Evolutionary conservation across 2,888 invertebrate genomes (phyloP), one percentile per base, ranked within the genome.

Genomic region (Drosophila mulleri): DNA sequence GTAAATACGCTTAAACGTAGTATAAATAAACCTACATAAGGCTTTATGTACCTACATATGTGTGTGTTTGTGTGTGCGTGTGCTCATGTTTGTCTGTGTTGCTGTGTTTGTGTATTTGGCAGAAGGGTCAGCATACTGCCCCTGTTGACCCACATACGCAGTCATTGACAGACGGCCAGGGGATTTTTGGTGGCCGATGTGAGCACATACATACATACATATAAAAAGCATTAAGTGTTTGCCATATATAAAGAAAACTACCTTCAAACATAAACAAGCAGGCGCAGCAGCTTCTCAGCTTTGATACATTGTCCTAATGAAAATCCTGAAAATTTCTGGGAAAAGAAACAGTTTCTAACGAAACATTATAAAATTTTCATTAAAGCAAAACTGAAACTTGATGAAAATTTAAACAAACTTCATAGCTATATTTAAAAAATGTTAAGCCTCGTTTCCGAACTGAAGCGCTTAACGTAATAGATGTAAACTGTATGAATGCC

Each of bases 81-180:
- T 63, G 32, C 63, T 12, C 18, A 8, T 39, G 12, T n/a, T 12
- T 18, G n/a, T 29, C n/a, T 41, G 18, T 39, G 20, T 53, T 12
- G 56, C 9, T 71, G 26, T 45, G 6, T 45, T 11, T 29, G n/a
- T 50, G 37, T 53, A 26, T 54, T 48, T 45, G 41, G 26, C 58
- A 39, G 29, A 61, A 61, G 50, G 42, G 29, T 52, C 48, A 41
- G 23, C 32, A 42, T 16, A 39, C n/a, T 41, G 48, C 39, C 56
- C 45, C 54, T 66, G 56, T 76, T 79, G 71, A 79, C 80, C 71
- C 63, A 80, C 50, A 70, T 79, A 44, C 52, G 12, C 44, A 59
- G 41, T 37, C 75, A 61, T 78, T 74, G 59, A 66, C 45, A 58
- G 62, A 57, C 64, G 58, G 20, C 37, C n/a, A n/a, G n/a, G 26